Conservation (phyloP, 2,113 vertebrate species). For the Mungos mungo region DNA sequence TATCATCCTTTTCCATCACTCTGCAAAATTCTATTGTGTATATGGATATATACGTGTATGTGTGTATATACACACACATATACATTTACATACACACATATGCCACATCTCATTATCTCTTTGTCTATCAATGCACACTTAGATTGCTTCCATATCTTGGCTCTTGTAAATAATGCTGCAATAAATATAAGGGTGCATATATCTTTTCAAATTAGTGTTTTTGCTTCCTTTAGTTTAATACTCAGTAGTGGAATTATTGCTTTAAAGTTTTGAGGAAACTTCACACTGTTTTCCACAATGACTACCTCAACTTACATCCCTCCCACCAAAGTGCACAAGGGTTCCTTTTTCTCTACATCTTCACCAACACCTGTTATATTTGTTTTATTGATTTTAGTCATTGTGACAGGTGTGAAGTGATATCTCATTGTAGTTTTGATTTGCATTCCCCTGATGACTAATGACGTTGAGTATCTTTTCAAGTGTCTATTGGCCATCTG, state of each 20-base stretch:
- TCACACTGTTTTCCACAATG: not conserved
- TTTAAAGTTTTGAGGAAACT: not conserved
- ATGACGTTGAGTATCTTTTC: not conserved
- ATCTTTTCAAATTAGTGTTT: not conserved
- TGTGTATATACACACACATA: not conserved
- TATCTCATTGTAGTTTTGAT: not conserved
- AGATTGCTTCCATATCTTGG: not conserved
- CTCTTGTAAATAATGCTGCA: not conserved
- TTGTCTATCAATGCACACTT: not conserved
- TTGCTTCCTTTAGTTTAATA: not conserved
- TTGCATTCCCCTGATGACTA: not conserved
- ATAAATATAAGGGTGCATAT: not conserved
- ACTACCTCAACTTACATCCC: not conserved
- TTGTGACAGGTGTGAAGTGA: not conserved
- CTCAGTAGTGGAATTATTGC: not conserved
- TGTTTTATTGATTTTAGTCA: not conserved
- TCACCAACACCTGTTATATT: not conserved
- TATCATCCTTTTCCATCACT: not conserved
- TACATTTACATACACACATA: not conserved
- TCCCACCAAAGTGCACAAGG: not conserved
- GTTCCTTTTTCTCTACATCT: not conserved
- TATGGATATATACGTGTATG: not conserved
- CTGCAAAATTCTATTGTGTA: not conserved
- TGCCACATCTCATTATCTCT: not conserved
- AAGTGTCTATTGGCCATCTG: not conserved